Evolutionary conservation across 2,888 invertebrate genomes (phyloP), one percentile per base, ranked within the genome.

Genomic region (Lottia gigantea): DNA sequence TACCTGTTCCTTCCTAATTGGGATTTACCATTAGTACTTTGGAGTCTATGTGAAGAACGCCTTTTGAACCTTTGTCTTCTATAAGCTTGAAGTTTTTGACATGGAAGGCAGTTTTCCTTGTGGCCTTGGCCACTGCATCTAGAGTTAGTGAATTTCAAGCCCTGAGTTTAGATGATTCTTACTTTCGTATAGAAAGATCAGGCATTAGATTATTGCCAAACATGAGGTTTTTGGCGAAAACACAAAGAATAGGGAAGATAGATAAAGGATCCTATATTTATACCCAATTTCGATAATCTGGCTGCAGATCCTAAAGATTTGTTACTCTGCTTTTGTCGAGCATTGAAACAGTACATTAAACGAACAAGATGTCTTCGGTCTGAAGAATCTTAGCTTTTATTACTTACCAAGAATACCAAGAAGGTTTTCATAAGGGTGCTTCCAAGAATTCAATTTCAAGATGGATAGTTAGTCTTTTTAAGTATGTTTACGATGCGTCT

Each of bases 171-270:
- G 19, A 15, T 14, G n/a, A 23, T n/a, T n/a, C 12, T 16, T 11
- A 26, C 19, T 31, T 55, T 69, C 14, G n/a, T 31, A 19, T 67
- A 71, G 23, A 74, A 73, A 25, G 64, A 55, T 1, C 70, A 69
- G 26, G 76, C 7, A 40, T 40, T 6, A 40, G 40, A 11, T 40
- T 40, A 8, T 40, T 40, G 40, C 40, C 40, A 40, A 40, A 40
- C 7, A 40, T 40, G 40, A 40, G 11, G 2, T 40, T 40, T 40
- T 40, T 40, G 1, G 40, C 40, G 1, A 40, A 40, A 8, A 40
- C 40, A 1, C 40, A 40, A 40, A 6, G 40, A 11, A 40, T 40
- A 40, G 40, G 40, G 0, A 40, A 40, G 40, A 8, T 40, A 40
- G 40, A 8, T 40, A 1, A 6, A 1, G 40, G 40, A 6, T 6